Evolutionary conservation across 1,140 invertebrate genomes (phyloP), one percentile per base, ranked within the genome.

Genomic region (Cherax destructor): DNA sequence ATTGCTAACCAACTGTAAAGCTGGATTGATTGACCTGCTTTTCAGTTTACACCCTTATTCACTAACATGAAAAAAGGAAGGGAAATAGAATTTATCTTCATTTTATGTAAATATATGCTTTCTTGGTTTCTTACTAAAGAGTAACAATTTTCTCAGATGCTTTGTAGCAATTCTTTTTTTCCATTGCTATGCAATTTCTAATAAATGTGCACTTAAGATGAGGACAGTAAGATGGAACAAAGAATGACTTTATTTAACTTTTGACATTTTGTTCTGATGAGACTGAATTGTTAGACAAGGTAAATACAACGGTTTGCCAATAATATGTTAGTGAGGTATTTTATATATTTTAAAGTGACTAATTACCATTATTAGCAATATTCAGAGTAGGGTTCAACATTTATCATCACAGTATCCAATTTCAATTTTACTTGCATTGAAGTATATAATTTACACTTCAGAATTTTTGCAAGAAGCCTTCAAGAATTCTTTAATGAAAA

Each of bases 241-340:
- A 30, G n/a, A 7, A 30, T 24, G 21, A 74, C 9, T 69, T 18
- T 3, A 74, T 74, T 30, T 30, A 30, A 24, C 30, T 6, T 10
- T 9, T 74, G 69, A 30, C 6, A 74, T 30, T 30, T 69, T 69
- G 18, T 18, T 11, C 65, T 4, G 13, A 18, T 74, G 7, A 74
- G 69, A 74, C 21, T 21, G 69, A 74, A 30, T 74, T 74, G 24
- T 6, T 74, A 74, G 69, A 74, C 7, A 10, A 69, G n/a, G 49
- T 50, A 74, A 76, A 72, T 59, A 80, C 56, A 89, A 85, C 89
- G 80, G 89, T 86, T 79, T 47, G 50, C 89, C 89, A 91, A 83
- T 78, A 79, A 85, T 92, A 92, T 92, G 91, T 92, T 88, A 88
- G 91, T 92, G 84, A 88, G 87, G 80, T 78, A 49, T 80, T 41